Evolutionary conservation across 2,113 vertebrate species (phyloP).

Genomic region (Anthoscopus minutus): DNA sequence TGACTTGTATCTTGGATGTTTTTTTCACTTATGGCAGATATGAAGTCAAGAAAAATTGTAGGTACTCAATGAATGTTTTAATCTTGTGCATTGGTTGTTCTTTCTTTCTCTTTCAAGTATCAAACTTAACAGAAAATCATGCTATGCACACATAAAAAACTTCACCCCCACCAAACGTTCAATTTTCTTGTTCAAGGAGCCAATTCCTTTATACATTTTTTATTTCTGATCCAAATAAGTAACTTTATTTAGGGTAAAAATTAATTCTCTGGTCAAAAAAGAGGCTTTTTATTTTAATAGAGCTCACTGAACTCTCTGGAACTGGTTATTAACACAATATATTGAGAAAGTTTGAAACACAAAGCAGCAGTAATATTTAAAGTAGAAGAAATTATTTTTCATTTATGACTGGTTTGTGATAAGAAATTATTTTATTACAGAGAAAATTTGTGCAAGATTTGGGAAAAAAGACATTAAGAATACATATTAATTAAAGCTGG

Average conservation of each 20-base stretch:
- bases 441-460: not conserved
- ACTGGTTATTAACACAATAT: not conserved
- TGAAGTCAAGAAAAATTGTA: not conserved
- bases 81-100: not conserved
- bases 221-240: not conserved
- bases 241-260: not conserved
- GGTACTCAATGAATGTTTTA: not conserved
- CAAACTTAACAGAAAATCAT: not conserved
- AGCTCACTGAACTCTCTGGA: not conserved
- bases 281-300: not conserved
- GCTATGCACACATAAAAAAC: not conserved
- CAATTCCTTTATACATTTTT: not conserved
- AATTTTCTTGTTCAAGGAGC: not conserved
- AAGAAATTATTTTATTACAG: not conserved
- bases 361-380: not conserved
- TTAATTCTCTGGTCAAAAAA: not conserved
- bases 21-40: not conserved
- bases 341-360: not conserved
- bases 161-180: accelerated
- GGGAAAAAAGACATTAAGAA: not conserved
- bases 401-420: not conserved
- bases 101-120: not conserved
- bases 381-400: not conserved
- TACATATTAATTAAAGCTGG: not conserved
- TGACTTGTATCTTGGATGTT: not conserved